Conservation (phyloP, 2,113 vertebrate genomes). For the Oncorhynchus kisutch region DNA sequence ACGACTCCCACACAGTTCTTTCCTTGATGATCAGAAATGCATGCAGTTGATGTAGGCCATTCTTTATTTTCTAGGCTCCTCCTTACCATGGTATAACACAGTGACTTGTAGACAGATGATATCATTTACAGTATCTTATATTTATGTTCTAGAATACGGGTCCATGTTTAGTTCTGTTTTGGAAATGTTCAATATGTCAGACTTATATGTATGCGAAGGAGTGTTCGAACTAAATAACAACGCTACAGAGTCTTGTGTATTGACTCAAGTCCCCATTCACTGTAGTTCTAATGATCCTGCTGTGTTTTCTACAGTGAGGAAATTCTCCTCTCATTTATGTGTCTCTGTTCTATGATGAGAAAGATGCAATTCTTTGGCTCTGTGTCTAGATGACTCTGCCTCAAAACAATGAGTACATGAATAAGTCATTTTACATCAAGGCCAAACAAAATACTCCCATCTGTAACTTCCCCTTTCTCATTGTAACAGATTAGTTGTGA, state of each 20-base stretch:
- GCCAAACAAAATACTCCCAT: neutral
- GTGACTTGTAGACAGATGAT: too few relatives aligned
- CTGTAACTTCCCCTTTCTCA: neutral
- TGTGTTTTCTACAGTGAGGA: neutral
- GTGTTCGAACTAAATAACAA: neutral
- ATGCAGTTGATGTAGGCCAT: too few relatives aligned
- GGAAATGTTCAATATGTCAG: too few relatives aligned
- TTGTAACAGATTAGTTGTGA: neutral
- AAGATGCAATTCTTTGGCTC: conserved; percentile 43
- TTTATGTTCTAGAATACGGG: too few relatives aligned
- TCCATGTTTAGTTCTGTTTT: too few relatives aligned
- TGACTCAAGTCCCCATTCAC: neutral
- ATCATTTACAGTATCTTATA: too few relatives aligned
- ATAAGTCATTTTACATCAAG: conserved; percentile 43
- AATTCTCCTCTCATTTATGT: neutral
- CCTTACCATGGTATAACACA: too few relatives aligned
- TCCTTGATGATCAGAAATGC: too few relatives aligned
- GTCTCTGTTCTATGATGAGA: conserved; percentile 22
- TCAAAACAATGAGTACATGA: conserved; percentile 42
- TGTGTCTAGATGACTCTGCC: conserved; percentile 17
- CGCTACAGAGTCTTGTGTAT: neutral
- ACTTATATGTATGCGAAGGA: neutral
- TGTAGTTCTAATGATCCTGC: neutral
- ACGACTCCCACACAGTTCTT: too few relatives aligned
- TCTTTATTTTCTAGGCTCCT: too few relatives aligned